Percentiles rank a stretch among this genome's conserved stretches.
Evolutionary conservation across 2,888 invertebrate species (phyloP).

Genomic region (Dendrolimus houi): DNA sequence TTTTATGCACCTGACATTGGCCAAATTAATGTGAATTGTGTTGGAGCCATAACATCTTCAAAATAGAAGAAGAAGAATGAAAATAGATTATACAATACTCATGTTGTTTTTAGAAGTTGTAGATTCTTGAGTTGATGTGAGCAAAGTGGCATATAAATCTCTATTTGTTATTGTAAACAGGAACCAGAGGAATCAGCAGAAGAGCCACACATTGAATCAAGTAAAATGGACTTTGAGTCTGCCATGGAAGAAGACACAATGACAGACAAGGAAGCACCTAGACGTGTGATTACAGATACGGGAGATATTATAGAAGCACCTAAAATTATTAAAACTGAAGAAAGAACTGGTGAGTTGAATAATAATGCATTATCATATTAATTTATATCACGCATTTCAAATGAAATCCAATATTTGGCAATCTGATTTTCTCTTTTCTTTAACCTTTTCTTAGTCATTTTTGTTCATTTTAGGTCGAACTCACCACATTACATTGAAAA

Average conservation of each 20-base stretch:
- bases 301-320: slow-evolving; percentile 56
- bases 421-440: no score
- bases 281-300: slow-evolving; percentile 57
- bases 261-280: slow-evolving; percentile 29
- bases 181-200: slow-evolving; percentile 33
- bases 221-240: slow-evolving; percentile 1
- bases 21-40: no score
- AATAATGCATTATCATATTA: no score
- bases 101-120: no score
- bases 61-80: no score
- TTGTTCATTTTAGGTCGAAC: not conserved
- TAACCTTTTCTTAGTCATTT: not conserved
- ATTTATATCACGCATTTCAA: no score
- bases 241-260: slow-evolving; percentile 2
- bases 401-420: no score
- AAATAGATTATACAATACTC: no score
- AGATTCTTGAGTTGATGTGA: no score
- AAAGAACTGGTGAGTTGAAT: not conserved
- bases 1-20: no score
- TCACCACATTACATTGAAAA: not conserved
- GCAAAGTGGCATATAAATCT: no score
- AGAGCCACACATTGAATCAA: slow-evolving; percentile 15
- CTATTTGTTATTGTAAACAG: not conserved
- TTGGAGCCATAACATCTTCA: no score
- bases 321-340: slow-evolving; percentile 10